These are phyloP conservation scores for Jacana jacana DNA, from an alignment of 2,113 vertebrate species.

Conservation along the genomic window DNA sequence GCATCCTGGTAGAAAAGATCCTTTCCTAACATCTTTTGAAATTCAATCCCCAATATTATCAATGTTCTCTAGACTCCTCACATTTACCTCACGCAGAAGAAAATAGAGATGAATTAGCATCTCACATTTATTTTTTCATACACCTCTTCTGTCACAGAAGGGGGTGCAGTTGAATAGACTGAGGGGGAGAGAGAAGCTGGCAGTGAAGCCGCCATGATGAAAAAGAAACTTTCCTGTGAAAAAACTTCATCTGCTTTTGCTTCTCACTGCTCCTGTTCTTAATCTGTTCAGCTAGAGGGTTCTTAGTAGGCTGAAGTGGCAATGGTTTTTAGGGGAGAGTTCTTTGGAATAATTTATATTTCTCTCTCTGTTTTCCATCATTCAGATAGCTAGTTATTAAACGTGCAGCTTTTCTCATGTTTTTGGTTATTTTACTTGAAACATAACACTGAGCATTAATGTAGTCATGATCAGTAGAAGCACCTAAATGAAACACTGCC, in stretches of 20 bases:
- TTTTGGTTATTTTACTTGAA: background rate
- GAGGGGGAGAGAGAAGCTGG: background rate
- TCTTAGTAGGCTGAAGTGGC: background rate
- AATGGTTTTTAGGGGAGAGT: background rate
- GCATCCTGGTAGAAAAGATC: background rate
- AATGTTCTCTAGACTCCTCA: background rate
- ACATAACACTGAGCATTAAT: background rate
- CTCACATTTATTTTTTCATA: background rate
- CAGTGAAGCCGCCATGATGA: background rate
- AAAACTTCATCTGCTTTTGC: background rate
- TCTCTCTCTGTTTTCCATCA: background rate
- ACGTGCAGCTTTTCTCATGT: background rate
- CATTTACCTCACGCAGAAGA: background rate
- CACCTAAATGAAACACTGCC: background rate
- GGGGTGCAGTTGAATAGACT: background rate
- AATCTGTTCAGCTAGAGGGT: background rate
- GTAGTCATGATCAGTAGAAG: background rate
- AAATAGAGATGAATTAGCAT: background rate
- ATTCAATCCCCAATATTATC: background rate
- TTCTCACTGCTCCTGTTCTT: background rate
- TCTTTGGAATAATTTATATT: background rate
- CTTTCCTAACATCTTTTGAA: background rate
- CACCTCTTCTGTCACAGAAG: background rate
- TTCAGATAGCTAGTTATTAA: background rate
- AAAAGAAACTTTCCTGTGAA: background rate